Evolutionary conservation across 64 coral and sea anemone genomes (phyloP).

Genomic region (Pocillopora verrucosa): DNA sequence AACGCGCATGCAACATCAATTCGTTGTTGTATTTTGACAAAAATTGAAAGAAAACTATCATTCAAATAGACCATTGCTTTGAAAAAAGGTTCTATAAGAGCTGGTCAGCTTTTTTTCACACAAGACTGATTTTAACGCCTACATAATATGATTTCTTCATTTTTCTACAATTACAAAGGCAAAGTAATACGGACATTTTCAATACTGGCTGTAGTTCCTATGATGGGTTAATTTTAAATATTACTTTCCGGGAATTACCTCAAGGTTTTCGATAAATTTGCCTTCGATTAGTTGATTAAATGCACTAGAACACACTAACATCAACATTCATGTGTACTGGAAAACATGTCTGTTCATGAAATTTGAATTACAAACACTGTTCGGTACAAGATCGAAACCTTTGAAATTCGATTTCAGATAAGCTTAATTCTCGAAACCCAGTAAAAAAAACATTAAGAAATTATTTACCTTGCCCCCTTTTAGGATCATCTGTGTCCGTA

Average conservation of each 20-base stretch:
- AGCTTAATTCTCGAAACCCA: not conserved
- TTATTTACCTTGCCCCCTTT: slow-evolving; percentile 13
- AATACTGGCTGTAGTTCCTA: not conserved
- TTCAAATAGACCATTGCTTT: not conserved
- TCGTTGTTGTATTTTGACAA: too few species aligned
- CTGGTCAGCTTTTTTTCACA: not conserved
- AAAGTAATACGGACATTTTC: not conserved
- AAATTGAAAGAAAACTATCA: not conserved
- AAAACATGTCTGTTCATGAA: slow-evolving; percentile 8
- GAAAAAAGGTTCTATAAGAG: not conserved
- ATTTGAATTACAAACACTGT: not conserved
- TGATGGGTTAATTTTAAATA: too few species aligned
- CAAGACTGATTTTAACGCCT: not conserved
- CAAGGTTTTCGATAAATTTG: too few species aligned
- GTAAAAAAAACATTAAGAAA: not conserved
- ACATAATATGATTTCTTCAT: not conserved
- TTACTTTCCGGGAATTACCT: too few species aligned
- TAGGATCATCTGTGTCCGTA: slow-evolving; percentile 44
- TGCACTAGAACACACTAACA: not conserved
- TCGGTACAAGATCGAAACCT: not conserved
- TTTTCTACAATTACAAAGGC: not conserved
- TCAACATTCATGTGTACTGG: slow-evolving; percentile 5
- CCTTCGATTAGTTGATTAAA: not conserved
- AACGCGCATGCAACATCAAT: too few species aligned
- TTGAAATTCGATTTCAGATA: not conserved